These are phyloP conservation scores for Periophthalmus magnuspinnatus DNA, from an alignment of 2,797 vertebrate genomes.

Conservation along the genomic window DNA sequence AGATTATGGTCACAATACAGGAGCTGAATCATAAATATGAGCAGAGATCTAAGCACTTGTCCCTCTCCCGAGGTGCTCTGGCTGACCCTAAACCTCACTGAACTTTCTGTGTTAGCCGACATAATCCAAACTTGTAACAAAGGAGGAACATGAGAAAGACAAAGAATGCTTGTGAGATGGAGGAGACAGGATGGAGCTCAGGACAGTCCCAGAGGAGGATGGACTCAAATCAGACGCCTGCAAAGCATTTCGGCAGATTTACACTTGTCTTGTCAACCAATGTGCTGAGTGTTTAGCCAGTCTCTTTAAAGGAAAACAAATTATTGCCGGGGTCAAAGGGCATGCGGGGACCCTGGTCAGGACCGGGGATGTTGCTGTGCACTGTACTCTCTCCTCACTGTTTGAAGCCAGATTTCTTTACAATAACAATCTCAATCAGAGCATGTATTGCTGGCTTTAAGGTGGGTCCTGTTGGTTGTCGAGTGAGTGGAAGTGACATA, in stretches of 20 bases:
- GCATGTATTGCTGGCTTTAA: conserved; percentile 65
- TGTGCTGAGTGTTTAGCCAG: conserved; percentile 67
- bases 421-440: conserved; percentile 81
- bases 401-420: conserved; percentile 82
- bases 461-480: conserved; percentile 45
- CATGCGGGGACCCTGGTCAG: conserved; percentile 56
- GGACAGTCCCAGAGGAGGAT: conserved; percentile 50
- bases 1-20: conserved; percentile 55
- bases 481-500: conserved; percentile 66
- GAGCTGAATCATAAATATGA: conserved; percentile 57
- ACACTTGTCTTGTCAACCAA: conserved; percentile 63
- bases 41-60: conserved; percentile 43
- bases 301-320: conserved; percentile 75
- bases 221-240: conserved; percentile 46
- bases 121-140: conserved; percentile 43
- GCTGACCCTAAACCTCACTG: conserved; percentile 49
- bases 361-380: conserved; percentile 65
- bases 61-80: conserved; percentile 27
- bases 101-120: conserved; percentile 46
- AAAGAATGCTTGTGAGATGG: conserved; percentile 36
- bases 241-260: conserved; percentile 64
- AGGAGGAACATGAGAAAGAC: conserved; percentile 38
- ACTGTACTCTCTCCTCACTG: conserved; percentile 52
- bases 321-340: conserved; percentile 66
- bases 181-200: conserved; percentile 23